Conservation (phyloP, 2,113 vertebrate species). For the Ahaetulla prasina region DNA sequence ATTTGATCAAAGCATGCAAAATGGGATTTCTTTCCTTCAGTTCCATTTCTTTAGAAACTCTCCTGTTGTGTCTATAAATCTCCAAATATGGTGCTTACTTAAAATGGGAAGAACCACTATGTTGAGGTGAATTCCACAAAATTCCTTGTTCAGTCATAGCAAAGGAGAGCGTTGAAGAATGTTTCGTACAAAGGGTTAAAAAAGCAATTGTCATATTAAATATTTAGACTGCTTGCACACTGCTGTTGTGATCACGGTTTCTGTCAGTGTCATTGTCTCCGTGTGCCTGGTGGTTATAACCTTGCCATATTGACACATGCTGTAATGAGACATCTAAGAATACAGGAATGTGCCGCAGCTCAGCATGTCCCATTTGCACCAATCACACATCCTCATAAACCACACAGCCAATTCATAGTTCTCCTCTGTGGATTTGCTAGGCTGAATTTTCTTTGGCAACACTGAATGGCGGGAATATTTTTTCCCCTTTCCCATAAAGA, state of each 20-base stretch:
- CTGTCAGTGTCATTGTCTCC: neutral
- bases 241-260: constrained; percentile 23
- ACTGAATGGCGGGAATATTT: constrained; percentile 40
- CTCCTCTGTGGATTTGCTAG: constrained; percentile 32
- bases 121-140: constrained; percentile 22
- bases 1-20: neutral
- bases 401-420: constrained; percentile 37
- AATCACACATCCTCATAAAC: constrained; percentile 51
- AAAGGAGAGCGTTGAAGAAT: constrained; percentile 3
- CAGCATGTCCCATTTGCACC: constrained; percentile 49
- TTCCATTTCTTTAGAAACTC: neutral
- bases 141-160: constrained; percentile 1
- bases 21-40: neutral
- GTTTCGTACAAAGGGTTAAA: constrained; percentile 34
- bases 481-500: constrained; percentile 48
- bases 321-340: constrained; percentile 58
- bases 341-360: constrained; percentile 45
- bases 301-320: constrained; percentile 43
- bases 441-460: constrained; percentile 40
- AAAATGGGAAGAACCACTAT: constrained; percentile 9
- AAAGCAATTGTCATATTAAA: constrained; percentile 45
- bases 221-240: constrained; percentile 45
- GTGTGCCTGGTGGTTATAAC: constrained; percentile 37
- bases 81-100: neutral
- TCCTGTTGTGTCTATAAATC: constrained; percentile 20